A percentile compares a stretch with the other conserved stretches of the same genome.
Evolutionary conservation across 2,797 vertebrate species (phyloP).

Genomic region (Parambassis ranga): DNA sequence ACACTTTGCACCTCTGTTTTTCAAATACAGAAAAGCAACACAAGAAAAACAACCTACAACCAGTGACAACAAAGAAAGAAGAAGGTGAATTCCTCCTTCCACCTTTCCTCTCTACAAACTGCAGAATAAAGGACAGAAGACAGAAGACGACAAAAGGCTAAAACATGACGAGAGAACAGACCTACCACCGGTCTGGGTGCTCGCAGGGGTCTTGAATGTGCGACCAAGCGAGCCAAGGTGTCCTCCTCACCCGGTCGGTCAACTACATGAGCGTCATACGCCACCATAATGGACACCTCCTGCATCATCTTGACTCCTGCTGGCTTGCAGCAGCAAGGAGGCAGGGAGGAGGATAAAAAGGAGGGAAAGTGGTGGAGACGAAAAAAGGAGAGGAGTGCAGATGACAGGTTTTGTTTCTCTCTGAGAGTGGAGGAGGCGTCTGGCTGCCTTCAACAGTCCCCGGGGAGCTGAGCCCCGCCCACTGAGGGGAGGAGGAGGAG

Average conservation of each 20-base stretch:
- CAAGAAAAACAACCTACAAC: background rate
- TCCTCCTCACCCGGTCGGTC: slow-evolving; percentile 92
- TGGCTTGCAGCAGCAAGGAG: slow-evolving; percentile 18
- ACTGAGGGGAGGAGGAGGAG: slow-evolving; percentile 41
- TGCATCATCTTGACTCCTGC: slow-evolving; percentile 90
- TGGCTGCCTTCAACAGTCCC: slow-evolving; percentile 63
- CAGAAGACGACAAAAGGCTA: background rate
- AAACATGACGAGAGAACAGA: slow-evolving; percentile 28
- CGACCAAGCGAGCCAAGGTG: slow-evolving; percentile 88
- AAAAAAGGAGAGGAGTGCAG: slow-evolving; percentile 31
- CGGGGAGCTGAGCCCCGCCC: slow-evolving; percentile 62
- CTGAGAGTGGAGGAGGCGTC: slow-evolving; percentile 44
- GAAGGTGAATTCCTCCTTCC: background rate
- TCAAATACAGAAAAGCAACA: background rate
- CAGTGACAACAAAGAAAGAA: background rate
- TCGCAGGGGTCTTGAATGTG: slow-evolving; percentile 90
- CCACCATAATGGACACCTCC: slow-evolving; percentile 95
- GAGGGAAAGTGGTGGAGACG: slow-evolving; percentile 4
- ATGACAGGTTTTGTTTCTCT: slow-evolving; percentile 59
- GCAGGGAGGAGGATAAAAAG: slow-evolving; percentile 17
- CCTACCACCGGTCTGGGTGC: slow-evolving; percentile 91
- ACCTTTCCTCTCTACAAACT: background rate
- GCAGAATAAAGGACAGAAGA: background rate
- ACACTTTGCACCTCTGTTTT: background rate
- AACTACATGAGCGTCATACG: slow-evolving; percentile 95